Percentiles rank a stretch among this genome's conserved stretches.
phyloP scores from a whole-genome alignment of 2,888 invertebrate genomes.

The Drosophila dives region DNA sequence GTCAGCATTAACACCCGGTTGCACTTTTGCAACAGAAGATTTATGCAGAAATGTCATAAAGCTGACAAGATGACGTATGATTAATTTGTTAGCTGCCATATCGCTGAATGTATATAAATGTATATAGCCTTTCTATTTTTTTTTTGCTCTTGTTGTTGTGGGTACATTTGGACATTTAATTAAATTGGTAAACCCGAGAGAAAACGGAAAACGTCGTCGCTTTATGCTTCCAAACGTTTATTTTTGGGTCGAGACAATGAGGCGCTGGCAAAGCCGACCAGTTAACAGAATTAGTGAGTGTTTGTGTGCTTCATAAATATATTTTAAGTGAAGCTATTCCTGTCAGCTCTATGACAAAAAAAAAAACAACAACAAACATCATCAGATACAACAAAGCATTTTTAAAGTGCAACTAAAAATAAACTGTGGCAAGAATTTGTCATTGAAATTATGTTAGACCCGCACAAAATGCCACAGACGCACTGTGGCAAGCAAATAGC shows the following conservation, averaged over 20 bases:
- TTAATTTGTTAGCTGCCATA: slow-evolving; percentile 57
- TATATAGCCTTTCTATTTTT: neutral
- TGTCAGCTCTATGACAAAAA: slow-evolving; percentile 10
- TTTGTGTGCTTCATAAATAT: slow-evolving; percentile 20
- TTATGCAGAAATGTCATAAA: slow-evolving; percentile 74
- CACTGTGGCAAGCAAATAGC: slow-evolving; percentile 9
- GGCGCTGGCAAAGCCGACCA: slow-evolving; percentile 8
- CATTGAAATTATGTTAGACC: slow-evolving; percentile 58
- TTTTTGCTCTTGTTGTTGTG: slow-evolving; percentile 5
- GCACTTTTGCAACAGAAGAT: slow-evolving; percentile 64
- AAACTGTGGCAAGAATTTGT: slow-evolving; percentile 36
- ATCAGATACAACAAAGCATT: slow-evolving; percentile 15
- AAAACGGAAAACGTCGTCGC: slow-evolving; percentile 9
- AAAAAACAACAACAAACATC: slow-evolving; percentile 4
- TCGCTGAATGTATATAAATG: slow-evolving; percentile 1
- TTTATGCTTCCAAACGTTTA: slow-evolving; percentile 44
- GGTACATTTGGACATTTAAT: slow-evolving; percentile 52
- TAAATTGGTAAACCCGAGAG: slow-evolving; percentile 52
- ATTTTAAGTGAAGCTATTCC: slow-evolving; percentile 41
- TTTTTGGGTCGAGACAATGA: slow-evolving; percentile 38
- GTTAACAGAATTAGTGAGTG: slow-evolving; percentile 1
- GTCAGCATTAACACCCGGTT: slow-evolving; percentile 42
- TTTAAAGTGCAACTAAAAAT: slow-evolving; percentile 70
- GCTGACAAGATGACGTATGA: slow-evolving; percentile 77
- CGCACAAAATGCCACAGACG: slow-evolving; percentile 33